Base-by-base conservation (phyloP, 2,113 vertebrate species). In the Lagopus muta region DNA sequence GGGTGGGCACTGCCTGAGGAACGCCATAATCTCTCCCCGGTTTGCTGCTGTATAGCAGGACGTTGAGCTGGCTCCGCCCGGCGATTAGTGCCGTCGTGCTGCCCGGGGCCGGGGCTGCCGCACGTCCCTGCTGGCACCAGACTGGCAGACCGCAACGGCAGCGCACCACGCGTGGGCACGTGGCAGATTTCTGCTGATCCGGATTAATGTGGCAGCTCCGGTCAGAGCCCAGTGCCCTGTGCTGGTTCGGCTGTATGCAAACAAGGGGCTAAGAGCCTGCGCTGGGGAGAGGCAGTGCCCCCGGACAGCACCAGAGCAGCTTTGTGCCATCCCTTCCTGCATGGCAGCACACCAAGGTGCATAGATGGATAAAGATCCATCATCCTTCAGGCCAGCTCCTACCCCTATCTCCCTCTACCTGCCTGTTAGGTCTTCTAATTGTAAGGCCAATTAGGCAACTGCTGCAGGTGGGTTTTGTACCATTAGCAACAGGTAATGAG, bases 191-290 rank as follows among this genome's bases (percentile, higher is more conserved):
- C 57, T 61, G 3, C 22, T 92, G 80, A 96, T 75, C 94, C 11
- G 8, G 92, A 93, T 96, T 77, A 94, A 43, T 58, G 95, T 57
- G 94, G 89, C 88, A 96, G 61, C 91, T 96, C 82, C 73, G 94
- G 96, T 88, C 94, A 94, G 82, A 72, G 85, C 55, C 64, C 6
- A 16, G 42, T 55, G 83, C 80, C 87, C 87, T 4, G n/a, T 1
- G 0, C 45, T 13, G 38, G 4, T 18, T 28, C 25, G 45, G 40
- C 86, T 0, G 2, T 6, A 74, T 1, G 0, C 21, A 43, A 88
- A 60, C 55, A 65, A 27, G 55, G 19, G 25, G 52, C 0, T 54
- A 5, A 32, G 0, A 1, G 14, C 21, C 45, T 0, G 34, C 6
- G 19, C 11, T 0, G 2, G 13, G 32, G 32, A 25, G 13, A 75